These are phyloP conservation scores for Phataginus tetradactyla DNA, from an alignment of 2,797 vertebrate genomes.

Conservation along the genomic window DNA sequence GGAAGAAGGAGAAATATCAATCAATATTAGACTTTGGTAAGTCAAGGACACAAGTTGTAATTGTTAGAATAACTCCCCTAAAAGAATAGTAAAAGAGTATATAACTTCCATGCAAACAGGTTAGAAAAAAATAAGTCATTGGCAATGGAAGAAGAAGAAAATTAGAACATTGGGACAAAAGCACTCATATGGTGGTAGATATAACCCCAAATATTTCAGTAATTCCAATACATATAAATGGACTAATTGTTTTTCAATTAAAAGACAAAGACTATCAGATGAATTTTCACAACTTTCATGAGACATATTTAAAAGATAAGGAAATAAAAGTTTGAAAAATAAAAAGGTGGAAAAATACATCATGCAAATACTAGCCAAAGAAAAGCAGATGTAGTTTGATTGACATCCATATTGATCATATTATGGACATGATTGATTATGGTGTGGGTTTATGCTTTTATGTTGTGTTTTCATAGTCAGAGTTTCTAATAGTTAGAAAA, in stretches of 20 bases:
- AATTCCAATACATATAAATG: neutral
- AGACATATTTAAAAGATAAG: neutral
- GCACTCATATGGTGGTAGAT: neutral
- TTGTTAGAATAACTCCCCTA: neutral
- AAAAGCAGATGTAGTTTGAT: neutral
- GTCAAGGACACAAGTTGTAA: neutral
- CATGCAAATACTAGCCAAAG: neutral
- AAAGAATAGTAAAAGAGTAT: neutral
- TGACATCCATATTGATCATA: neutral
- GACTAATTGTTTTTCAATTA: neutral
- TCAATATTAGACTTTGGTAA: neutral
- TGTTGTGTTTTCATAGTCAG: neutral
- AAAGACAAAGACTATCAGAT: neutral
- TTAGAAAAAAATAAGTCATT: neutral
- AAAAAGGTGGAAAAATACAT: neutral
- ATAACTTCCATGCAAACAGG: neutral
- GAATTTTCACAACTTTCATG: neutral
- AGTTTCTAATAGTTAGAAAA: conserved; percentile 4
- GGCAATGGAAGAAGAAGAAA: neutral
- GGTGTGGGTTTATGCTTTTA: neutral
- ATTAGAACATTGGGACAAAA: neutral
- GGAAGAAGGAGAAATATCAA: conserved; percentile 1
- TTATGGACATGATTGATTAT: neutral
- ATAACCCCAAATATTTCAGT: neutral
- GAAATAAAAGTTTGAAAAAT: conserved; percentile 12